phyloP scores from a whole-genome alignment of 2,888 invertebrate species.

The Parasteatoda lunata region DNA sequence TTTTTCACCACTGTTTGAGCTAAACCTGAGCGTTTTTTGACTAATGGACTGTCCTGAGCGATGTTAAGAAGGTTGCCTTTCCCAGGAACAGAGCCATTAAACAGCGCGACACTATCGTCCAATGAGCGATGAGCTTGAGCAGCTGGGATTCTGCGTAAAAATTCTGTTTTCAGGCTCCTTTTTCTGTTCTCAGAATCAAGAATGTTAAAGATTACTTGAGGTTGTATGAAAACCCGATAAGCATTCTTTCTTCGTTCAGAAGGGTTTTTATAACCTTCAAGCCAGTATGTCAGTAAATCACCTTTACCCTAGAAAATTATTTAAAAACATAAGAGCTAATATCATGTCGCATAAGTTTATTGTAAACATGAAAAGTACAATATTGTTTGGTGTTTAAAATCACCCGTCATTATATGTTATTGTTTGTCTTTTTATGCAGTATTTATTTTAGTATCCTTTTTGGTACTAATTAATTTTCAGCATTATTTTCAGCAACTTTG shows the following conservation, averaged over 20 bases:
- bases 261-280: slow-evolving; percentile 85
- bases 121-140: slow-evolving; percentile 19
- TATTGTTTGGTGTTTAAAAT: too few species aligned
- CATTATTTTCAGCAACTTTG: too few species aligned
- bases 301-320: slow-evolving; percentile 84
- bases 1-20: slow-evolving; percentile 7
- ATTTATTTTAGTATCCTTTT: too few species aligned
- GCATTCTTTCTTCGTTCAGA: slow-evolving; percentile 4
- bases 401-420: too few species aligned
- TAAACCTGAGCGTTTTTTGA: slow-evolving; percentile 2
- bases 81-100: slow-evolving; percentile 41
- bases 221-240: slow-evolving; percentile 24
- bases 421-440: too few species aligned
- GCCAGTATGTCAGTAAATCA: slow-evolving; percentile 89
- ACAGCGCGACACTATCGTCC: slow-evolving; percentile 14
- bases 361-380: too few species aligned
- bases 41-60: slow-evolving; percentile 45
- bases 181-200: slow-evolving; percentile 58
- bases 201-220: slow-evolving; percentile 57
- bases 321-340: background rate
- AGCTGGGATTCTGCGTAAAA: slow-evolving; percentile 14
- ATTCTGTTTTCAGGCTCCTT: slow-evolving; percentile 60
- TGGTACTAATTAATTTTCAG: too few species aligned
- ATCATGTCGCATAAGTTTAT: too few species aligned
- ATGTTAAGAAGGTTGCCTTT: slow-evolving; percentile 23